Base-by-base conservation (phyloP, 2,113 vertebrate species). In the Charadrius vociferus region DNA sequence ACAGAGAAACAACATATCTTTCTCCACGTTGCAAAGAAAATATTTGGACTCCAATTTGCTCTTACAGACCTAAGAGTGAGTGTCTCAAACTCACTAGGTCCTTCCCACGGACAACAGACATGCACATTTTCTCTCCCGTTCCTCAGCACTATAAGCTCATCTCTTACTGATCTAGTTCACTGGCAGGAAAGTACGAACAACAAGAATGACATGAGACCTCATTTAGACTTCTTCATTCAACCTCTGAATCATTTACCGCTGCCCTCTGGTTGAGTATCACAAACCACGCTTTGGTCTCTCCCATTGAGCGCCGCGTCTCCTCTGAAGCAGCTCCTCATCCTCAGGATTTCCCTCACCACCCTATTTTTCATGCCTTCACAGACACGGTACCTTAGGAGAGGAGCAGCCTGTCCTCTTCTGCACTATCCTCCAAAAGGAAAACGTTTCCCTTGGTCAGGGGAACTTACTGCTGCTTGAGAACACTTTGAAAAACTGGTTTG, bases 51-150 rank as follows among this genome's bases (percentile, higher is more conserved):
- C 14, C 8, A 20, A 27, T 39, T 8, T 23, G 21, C 49, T 63
- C 37, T 37, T 30, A 53, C 0, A 3, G 67, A 45, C n/a, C 39
- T 49, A 63, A 41, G 26, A 68, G 23, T 37, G 41, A 72, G 36
- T 11, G 23, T 37, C 62, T 52, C 52, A 12, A 72, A 41, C 58
- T 89, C 30, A 43, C 23, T 43, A 49, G 9, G 18, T 49, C 37
- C 36, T 43, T 9, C 30, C 47, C 3, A 1, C 0, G 3, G 39
- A 3, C 34, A 32, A 77, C 6, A 85, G 22, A 37, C 18, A 20
- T 4, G 36, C 1, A 9, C 6, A 14, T 45, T 56, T 82, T 41
- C 34, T 41, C 65, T 73, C 45, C 10, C 47, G 12, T 58, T 21
- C n/a, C 53, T 49, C 75, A 74, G 47, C 24, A 4, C 0, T 29